Percentiles rank a stretch among this genome's conserved stretches.
Conservation (phyloP, 2,113 vertebrate species). For the Pterocles orientalis region DNA sequence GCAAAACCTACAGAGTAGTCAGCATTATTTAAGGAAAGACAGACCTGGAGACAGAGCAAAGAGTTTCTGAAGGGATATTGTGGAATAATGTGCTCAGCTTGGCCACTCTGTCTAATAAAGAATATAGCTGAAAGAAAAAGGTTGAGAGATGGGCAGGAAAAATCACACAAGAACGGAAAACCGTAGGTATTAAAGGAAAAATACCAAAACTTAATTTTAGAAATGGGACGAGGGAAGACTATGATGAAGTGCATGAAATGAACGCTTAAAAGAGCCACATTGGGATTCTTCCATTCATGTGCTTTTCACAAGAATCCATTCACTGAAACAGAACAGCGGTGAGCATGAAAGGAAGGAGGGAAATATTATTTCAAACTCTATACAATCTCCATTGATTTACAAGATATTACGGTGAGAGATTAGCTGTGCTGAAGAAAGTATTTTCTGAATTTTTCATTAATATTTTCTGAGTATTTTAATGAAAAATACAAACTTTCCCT, state of each 20-base stretch:
- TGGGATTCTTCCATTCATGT: background rate
- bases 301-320: background rate
- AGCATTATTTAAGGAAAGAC: constrained; percentile 15
- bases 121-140: background rate
- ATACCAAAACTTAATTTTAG: constrained; percentile 27
- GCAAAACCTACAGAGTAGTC: background rate
- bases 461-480: background rate
- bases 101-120: background rate
- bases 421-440: background rate
- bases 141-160: background rate
- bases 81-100: background rate
- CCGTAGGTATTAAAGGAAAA: background rate
- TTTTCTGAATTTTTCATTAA: background rate
- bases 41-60: background rate
- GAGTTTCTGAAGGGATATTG: background rate
- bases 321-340: background rate
- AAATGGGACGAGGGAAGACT: background rate
- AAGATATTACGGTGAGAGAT: background rate
- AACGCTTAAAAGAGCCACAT: background rate
- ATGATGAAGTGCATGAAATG: background rate
- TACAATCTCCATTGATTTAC: background rate
- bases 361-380: background rate
- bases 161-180: background rate
- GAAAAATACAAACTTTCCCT: background rate
- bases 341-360: background rate